Evolutionary conservation across 2,888 invertebrate species (phyloP), one percentile per base, ranked within the genome.

Genomic region (Napeogenes inachia): DNA sequence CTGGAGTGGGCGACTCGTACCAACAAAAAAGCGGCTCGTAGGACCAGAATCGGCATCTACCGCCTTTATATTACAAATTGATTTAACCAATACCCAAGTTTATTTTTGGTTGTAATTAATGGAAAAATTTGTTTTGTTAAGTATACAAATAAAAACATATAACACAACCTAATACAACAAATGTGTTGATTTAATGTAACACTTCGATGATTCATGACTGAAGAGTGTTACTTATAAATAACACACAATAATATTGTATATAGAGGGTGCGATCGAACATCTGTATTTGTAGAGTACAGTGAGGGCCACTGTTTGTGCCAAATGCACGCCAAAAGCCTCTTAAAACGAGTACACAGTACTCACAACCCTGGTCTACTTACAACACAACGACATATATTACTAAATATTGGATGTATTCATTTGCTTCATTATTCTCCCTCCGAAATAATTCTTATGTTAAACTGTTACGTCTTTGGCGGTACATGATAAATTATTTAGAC

Each of bases 1-100:
- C 69, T 64, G 66, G 63, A 66, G 67, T 68, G 65, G 69, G 64
- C 69, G 66, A 65, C 61, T 63, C 61, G 60, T 60, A 54, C 60
- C 21, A 33, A 66, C 59, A 73, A 70, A 83, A 77, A 76, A 78
- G 62, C 79, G 72, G 79, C 77, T 82, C 81, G 82, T 82, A 79
- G 82, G 77, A 76, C 64, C 61, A 61, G 61, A 53, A 62, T 63
- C 64, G 61, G 61, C 60, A 65, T 65, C 63, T 62, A 50, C 64
- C 64, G 21, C 21, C 21, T 70, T 71, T 68, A 66, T 65, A 72
- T 70, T 59, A 71, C 67, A 68, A 71, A 70, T 70, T 68, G 65
- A 67, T 67, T 67, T 66, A 33, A 68, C 59, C 62, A 59, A 65
- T 56, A 53, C 54, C 56, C 45, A 45, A 57, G 38, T 50, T 60